Evolutionary conservation across 2,797 vertebrate species (phyloP).

Genomic region (Taeniopygia guttata): DNA sequence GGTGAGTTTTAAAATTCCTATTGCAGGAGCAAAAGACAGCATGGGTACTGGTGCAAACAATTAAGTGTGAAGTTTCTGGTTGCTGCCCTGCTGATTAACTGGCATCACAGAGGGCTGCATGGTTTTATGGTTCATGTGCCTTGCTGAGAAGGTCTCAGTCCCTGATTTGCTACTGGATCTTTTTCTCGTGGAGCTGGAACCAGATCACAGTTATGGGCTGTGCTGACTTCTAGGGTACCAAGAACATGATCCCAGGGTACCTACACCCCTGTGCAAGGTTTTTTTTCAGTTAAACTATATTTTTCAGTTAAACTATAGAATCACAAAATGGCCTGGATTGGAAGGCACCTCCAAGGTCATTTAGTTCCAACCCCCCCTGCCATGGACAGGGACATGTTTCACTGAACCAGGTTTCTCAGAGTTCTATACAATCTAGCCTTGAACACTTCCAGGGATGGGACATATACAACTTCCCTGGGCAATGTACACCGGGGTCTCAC

Average conservation of each 20-base stretch:
- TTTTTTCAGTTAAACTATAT: not conserved
- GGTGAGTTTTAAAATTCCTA: not conserved
- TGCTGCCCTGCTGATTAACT: not conserved
- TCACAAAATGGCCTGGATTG: not conserved
- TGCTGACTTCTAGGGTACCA: not conserved
- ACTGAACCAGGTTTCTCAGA: not conserved
- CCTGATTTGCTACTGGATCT: not conserved
- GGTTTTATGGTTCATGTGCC: not conserved
- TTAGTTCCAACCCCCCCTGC: not conserved
- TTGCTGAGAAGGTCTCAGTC: not conserved
- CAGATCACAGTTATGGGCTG: not conserved
- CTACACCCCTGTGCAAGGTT: not conserved
- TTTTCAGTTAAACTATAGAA: too few relatives aligned
- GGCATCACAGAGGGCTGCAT: rapidly evolving
- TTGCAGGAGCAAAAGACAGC: not conserved
- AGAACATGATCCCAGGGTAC: not conserved
- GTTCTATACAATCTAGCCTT: not conserved
- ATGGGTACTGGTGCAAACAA: not conserved
- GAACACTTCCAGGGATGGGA: not conserved
- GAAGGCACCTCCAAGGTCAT: not conserved
- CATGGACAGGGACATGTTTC: not conserved
- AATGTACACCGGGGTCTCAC: not conserved
- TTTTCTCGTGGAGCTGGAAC: not conserved
- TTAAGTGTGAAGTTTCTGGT: not conserved
- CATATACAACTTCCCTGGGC: not conserved